Percentiles rank a stretch among this genome's conserved stretches.
Conservation (phyloP, 2,797 vertebrate species). For the Acrossocheilus wenchowensis region DNA sequence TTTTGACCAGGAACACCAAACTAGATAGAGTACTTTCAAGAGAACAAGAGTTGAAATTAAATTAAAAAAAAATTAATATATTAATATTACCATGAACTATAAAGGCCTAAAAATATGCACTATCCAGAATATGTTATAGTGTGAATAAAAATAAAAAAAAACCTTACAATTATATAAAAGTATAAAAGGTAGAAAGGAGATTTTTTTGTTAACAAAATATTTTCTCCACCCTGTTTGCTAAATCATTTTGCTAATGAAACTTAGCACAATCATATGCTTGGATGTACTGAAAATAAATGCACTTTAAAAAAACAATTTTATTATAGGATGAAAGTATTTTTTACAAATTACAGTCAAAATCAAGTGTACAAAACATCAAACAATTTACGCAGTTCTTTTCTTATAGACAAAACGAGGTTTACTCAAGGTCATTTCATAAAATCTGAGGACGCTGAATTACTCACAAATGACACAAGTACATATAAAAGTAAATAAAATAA, state of each 20-base stretch:
- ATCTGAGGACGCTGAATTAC: neutral
- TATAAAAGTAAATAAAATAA: neutral
- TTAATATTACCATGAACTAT: neutral
- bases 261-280: neutral
- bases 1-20: neutral
- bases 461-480: neutral
- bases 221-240: neutral
- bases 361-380: neutral
- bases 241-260: neutral
- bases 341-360: constrained; percentile 1
- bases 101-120: neutral
- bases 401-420: neutral
- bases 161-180: neutral
- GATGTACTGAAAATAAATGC: neutral
- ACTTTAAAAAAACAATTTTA: neutral
- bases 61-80: neutral
- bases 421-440: neutral
- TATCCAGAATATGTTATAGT: neutral
- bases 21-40: neutral
- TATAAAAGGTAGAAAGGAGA: neutral
- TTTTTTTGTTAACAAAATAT: neutral
- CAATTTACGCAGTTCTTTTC: neutral
- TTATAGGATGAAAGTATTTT: neutral
- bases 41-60: neutral
- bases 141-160: neutral